phyloP scores from a whole-genome alignment of 2,888 invertebrate genomes.

The Tupiocoris notatus region DNA sequence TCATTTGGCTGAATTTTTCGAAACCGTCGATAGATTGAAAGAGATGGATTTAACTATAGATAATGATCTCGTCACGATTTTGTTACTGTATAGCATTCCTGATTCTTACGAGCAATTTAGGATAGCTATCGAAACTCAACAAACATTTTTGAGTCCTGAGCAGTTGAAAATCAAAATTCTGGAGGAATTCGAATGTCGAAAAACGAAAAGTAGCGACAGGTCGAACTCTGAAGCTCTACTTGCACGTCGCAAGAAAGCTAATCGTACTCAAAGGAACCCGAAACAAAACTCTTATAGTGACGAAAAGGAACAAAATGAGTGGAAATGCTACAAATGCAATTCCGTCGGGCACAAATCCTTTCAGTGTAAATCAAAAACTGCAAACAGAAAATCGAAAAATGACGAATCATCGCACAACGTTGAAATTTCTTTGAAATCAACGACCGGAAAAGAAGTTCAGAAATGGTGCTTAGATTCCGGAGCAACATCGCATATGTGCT shows the following conservation, averaged over 20 bases:
- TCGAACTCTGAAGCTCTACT: neutral
- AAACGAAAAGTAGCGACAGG: neutral
- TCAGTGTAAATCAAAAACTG: too few species aligned
- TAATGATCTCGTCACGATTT: neutral
- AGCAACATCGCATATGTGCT: too few species aligned
- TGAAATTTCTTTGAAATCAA: too few species aligned
- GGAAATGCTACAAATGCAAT: too few species aligned
- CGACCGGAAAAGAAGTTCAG: too few species aligned
- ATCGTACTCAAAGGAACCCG: too few species aligned
- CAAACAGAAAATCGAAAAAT: too few species aligned
- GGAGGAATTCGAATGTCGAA: neutral
- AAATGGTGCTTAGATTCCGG: too few species aligned
- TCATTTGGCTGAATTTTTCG: neutral
- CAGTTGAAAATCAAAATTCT: neutral
- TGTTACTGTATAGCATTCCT: slow-evolving; percentile 52
- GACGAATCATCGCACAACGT: too few species aligned
- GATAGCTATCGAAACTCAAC: slow-evolving; percentile 53
- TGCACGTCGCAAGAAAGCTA: neutral
- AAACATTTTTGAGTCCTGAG: slow-evolving; percentile 51
- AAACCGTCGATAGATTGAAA: neutral
- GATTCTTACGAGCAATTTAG: slow-evolving; percentile 52
- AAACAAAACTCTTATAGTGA: too few species aligned
- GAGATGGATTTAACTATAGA: neutral
- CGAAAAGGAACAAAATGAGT: too few species aligned
- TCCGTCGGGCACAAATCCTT: too few species aligned